Evolutionary conservation across 2,797 vertebrate species (phyloP).

Genomic region (Helicolenus hilgendorfi): DNA sequence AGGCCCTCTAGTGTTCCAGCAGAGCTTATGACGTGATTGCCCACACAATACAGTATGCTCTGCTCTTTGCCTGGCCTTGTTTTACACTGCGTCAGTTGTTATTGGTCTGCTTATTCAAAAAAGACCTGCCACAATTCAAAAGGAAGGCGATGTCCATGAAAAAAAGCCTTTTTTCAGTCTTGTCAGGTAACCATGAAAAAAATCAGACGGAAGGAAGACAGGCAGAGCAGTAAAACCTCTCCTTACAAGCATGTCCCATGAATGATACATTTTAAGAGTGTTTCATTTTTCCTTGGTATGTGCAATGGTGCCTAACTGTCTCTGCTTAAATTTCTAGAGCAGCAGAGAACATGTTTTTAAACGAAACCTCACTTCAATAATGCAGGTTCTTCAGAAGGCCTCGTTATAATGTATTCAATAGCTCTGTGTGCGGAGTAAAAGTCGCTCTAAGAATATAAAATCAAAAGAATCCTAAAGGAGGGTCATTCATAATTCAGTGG

Average conservation of each 20-base stretch:
- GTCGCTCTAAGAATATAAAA: conserved; percentile 38
- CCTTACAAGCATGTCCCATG: not conserved
- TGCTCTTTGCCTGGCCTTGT: not conserved
- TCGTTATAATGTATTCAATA: conserved; percentile 17
- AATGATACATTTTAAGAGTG: conserved; percentile 42
- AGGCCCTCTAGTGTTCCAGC: conserved; percentile 2
- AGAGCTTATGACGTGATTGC: not conserved
- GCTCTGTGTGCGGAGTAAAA: not conserved
- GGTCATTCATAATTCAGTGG: conserved; percentile 61
- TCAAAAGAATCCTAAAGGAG: conserved; percentile 29
- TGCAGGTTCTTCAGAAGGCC: conserved; percentile 25
- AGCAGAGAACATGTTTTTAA: conserved; percentile 17
- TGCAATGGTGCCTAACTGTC: not conserved
- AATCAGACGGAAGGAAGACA: not conserved
- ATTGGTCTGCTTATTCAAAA: not conserved
- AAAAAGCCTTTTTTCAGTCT: not conserved
- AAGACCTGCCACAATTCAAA: not conserved
- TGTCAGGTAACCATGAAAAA: not conserved
- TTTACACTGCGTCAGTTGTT: not conserved
- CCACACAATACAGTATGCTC: not conserved
- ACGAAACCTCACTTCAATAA: conserved; percentile 55
- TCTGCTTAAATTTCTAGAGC: conserved; percentile 27
- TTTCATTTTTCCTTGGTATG: not conserved
- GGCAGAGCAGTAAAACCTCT: not conserved
- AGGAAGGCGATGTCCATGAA: not conserved